Evolutionary conservation across 2,888 invertebrate species (phyloP), one percentile per base, ranked within the genome.

Genomic region (Drosophila ustulata): DNA sequence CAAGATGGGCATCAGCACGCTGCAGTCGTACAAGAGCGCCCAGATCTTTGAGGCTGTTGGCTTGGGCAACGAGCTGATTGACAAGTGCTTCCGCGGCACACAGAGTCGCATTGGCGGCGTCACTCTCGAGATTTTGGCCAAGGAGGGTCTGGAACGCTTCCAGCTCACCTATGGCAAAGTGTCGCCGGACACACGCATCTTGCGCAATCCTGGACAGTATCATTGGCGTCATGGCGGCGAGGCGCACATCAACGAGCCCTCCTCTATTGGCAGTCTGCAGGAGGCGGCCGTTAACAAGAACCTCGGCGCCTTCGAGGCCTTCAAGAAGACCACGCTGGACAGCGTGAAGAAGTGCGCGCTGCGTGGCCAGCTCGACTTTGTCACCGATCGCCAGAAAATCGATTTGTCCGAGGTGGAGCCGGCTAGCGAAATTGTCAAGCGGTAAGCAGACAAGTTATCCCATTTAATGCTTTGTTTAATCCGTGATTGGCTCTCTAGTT

Each of bases 41-140:
- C 99, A 99, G 93, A 99, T 99, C 86, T 99, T 99, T 91, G 99
- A 99, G 93, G 99, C 99, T 0, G 98, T 99, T 8, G 99, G 99
- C 0, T 93, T 99, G 50, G 96, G 96, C 41, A 95, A 96, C 67
- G 98, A 99, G 88, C 97, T 99, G 0, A 95, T 99, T 69, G 96
- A 98, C 65, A 97, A 97, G 89, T 99, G 99, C 92, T 99, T 99
- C 93, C 96, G 94, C 93, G 94, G 95, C 72, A 95, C 95, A 0
- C 95, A 95, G 52, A 95, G 95, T 11, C 94, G 95, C 72, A 94
- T 96, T 78, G 95, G 99, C 72, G 99, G 99, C n/a, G 96, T 97
- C 0, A 97, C 95, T 53, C 96, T 99, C 85, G 96, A 97, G 80
- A 95, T 97, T 51, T 91, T 99, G 25, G 98, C 98, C 0, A 94